Evolutionary conservation across 2,113 vertebrate genomes (phyloP).

Genomic region (Corydoras maculifer): DNA sequence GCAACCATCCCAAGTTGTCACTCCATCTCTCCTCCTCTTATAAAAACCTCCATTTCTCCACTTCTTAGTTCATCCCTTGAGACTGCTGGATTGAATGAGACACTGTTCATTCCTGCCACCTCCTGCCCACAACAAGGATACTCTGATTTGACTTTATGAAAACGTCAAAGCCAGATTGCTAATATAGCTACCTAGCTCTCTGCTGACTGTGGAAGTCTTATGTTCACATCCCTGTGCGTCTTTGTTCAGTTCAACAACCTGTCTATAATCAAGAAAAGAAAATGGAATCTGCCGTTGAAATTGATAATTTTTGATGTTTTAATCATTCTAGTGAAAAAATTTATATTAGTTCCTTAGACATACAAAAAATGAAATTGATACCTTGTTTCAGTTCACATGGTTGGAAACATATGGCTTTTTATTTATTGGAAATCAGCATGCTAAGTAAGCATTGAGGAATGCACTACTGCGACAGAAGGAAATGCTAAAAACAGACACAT

Average conservation of each 20-base stretch:
- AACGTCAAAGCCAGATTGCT: constrained; percentile 49
- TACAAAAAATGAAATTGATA: constrained; percentile 53
- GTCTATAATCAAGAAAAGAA: constrained; percentile 26
- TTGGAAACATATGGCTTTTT: constrained; percentile 56
- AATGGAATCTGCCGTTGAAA: constrained; percentile 8
- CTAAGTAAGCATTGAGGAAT: constrained; percentile 22
- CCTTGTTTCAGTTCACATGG: constrained; percentile 47
- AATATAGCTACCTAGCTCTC: constrained; percentile 56
- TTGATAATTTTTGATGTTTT: not conserved
- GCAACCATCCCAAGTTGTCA: constrained; percentile 35
- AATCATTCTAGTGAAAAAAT: constrained; percentile 29
- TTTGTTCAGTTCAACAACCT: constrained; percentile 50
- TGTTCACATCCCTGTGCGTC: constrained; percentile 47
- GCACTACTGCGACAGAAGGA: constrained; percentile 20
- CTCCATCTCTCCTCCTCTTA: constrained; percentile 25
- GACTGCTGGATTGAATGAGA: constrained; percentile 52
- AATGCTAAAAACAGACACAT: not conserved
- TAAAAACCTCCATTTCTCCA: constrained; percentile 26
- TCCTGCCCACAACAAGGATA: constrained; percentile 43
- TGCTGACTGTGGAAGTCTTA: constrained; percentile 45
- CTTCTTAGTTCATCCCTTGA: constrained; percentile 35
- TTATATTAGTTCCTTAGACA: constrained; percentile 40
- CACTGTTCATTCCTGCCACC: constrained; percentile 41
- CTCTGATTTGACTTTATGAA: constrained; percentile 41
- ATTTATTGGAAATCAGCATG: constrained; percentile 20